Evolutionary conservation across 2,888 invertebrate species (phyloP).

Genomic region (Sphaeridia pumilis): DNA sequence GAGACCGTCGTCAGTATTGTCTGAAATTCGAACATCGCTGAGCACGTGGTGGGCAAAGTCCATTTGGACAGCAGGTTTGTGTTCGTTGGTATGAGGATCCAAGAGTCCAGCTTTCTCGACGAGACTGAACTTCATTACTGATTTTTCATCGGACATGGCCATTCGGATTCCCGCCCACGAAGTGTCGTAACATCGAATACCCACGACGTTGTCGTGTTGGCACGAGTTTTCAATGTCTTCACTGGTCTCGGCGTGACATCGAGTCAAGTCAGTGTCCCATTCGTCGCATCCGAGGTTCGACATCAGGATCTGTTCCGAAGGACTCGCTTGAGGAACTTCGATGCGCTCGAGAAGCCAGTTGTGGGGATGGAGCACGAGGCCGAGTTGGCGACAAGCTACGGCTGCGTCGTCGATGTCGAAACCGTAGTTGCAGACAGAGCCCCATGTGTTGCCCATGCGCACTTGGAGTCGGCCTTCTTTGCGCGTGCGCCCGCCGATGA

Average conservation of each 20-base stretch:
- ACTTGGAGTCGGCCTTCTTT: slow-evolving; percentile 76
- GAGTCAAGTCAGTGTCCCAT: slow-evolving; percentile 77
- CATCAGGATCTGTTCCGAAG: slow-evolving; percentile 60
- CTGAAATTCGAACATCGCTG: slow-evolving; percentile 50
- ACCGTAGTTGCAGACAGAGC: slow-evolving; percentile 91
- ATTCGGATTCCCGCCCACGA: slow-evolving; percentile 91
- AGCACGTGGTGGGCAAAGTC: slow-evolving; percentile 48
- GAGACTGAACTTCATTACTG: slow-evolving; percentile 73
- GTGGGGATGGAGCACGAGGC: slow-evolving; percentile 78
- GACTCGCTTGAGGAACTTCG: slow-evolving; percentile 67
- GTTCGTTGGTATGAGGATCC: slow-evolving; percentile 55
- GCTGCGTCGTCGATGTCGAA: slow-evolving; percentile 89
- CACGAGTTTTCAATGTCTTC: slow-evolving; percentile 80
- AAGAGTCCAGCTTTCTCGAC: slow-evolving; percentile 80
- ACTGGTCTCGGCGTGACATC: slow-evolving; percentile 65
- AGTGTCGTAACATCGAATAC: slow-evolving; percentile 74
- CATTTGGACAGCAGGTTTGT: slow-evolving; percentile 77
- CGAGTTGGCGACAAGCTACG: slow-evolving; percentile 87
- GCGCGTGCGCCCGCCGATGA: slow-evolving; percentile 66
- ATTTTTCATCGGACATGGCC: slow-evolving; percentile 73
- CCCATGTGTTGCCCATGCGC: slow-evolving; percentile 77
- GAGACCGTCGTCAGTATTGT: slow-evolving; percentile 85
- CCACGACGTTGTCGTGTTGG: slow-evolving; percentile 71
- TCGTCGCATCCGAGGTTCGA: slow-evolving; percentile 81
- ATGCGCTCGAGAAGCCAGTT: slow-evolving; percentile 77